phyloP scores from a whole-genome alignment of 2,797 vertebrate species.

The Hozukius guyotensis region DNA sequence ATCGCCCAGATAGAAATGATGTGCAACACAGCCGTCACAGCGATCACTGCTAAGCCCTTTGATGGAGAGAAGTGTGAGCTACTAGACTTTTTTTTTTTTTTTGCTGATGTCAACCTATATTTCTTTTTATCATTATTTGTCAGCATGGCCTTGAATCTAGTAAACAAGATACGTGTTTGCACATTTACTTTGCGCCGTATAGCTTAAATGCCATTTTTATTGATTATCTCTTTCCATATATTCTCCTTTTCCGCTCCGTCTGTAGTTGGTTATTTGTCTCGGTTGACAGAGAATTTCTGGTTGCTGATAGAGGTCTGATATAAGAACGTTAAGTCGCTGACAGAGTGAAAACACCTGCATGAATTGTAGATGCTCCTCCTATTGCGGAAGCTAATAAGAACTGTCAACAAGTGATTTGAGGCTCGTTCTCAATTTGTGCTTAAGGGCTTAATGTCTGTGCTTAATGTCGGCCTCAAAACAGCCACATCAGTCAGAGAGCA shows the following conservation, averaged over 20 bases:
- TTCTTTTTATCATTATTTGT: slow-evolving; percentile 14
- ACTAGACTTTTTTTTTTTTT: neutral
- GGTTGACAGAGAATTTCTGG: slow-evolving; percentile 21
- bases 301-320: slow-evolving; percentile 10
- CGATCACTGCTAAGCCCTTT: slow-evolving; percentile 29
- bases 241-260: neutral
- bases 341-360: slow-evolving; percentile 21
- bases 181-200: neutral
- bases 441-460: slow-evolving; percentile 28
- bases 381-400: slow-evolving; percentile 34
- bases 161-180: slow-evolving; percentile 3
- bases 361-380: slow-evolving; percentile 12
- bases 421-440: slow-evolving; percentile 38
- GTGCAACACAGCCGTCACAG: slow-evolving; percentile 29
- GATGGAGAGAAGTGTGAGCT: slow-evolving; percentile 22
- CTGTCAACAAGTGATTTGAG: slow-evolving; percentile 44
- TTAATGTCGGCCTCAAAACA: slow-evolving; percentile 38
- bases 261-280: slow-evolving; percentile 9
- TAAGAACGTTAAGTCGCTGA: slow-evolving; percentile 4
- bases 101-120: slow-evolving; percentile 17
- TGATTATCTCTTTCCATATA: slow-evolving; percentile 3
- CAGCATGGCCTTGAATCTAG: neutral
- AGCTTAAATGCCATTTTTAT: neutral
- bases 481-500: slow-evolving; percentile 20
- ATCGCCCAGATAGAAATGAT: slow-evolving; percentile 23